Percentiles rank a stretch among this genome's conserved stretches.
phyloP scores from a whole-genome alignment of 2,113 vertebrate species.

The Puntigrus tetrazona region DNA sequence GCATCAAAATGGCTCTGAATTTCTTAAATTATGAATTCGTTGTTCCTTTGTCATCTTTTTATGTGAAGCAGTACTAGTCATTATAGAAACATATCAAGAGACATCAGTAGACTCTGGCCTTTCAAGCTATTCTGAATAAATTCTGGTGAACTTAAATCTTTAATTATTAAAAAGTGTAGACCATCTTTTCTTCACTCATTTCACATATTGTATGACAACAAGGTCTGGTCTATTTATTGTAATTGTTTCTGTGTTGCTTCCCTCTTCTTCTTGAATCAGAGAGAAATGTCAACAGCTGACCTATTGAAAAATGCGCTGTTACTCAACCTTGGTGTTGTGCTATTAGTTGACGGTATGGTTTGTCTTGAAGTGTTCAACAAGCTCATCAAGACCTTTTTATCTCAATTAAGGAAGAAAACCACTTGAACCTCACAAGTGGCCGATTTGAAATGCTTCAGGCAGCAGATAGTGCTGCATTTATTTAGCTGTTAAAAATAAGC shows the following conservation, averaged over 20 bases:
- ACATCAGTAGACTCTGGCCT: conserved; percentile 49
- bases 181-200: conserved; percentile 16
- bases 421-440: neutral
- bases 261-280: conserved; percentile 48
- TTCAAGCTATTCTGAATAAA: conserved; percentile 46
- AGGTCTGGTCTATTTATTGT: neutral
- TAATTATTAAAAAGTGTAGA: conserved; percentile 37
- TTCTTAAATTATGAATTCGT: neutral
- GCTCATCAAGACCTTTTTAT: conserved; percentile 3
- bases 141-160: conserved; percentile 36
- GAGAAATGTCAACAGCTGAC: conserved; percentile 59
- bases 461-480: neutral
- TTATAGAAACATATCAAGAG: conserved; percentile 28
- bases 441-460: neutral
- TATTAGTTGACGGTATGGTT: conserved; percentile 13
- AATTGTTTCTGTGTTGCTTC: conserved; percentile 62
- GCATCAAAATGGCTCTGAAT: neutral
- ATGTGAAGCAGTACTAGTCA: neutral
- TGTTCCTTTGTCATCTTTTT: neutral
- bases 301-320: conserved; percentile 56
- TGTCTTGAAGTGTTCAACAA: conserved; percentile 33
- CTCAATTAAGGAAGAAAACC: neutral
- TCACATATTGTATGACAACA: conserved; percentile 49
- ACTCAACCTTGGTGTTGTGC: conserved; percentile 13
- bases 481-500: neutral